These are phyloP conservation scores for Oxyteleia sp. DNA, from an alignment of 2,888 invertebrate genomes.

Conservation along the genomic window DNA sequence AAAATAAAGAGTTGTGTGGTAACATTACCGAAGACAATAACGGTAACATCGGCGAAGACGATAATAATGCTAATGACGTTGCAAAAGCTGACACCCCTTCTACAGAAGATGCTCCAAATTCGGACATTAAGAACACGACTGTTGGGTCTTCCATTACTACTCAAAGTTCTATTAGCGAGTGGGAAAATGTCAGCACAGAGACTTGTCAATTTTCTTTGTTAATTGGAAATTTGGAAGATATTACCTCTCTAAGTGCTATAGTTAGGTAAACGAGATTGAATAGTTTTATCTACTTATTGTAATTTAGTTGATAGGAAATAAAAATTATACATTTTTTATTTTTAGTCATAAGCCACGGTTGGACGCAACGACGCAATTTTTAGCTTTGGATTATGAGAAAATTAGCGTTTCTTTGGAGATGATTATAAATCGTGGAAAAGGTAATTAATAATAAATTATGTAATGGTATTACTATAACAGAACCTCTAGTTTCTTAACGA, in stretches of 20 bases:
- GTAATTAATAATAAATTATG: too few species aligned
- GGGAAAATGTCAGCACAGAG: slow-evolving; percentile 95
- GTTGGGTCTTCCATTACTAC: slow-evolving; percentile 46
- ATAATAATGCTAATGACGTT: slow-evolving; percentile 76
- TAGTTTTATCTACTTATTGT: too few species aligned
- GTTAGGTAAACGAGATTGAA: too few species aligned
- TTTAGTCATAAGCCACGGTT: too few species aligned
- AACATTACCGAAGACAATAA: slow-evolving; percentile 75
- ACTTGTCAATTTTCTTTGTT: slow-evolving; percentile 95
- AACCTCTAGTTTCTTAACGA: too few species aligned
- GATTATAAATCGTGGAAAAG: too few species aligned
- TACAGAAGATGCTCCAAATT: slow-evolving; percentile 88
- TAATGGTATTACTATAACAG: too few species aligned
- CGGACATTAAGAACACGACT: slow-evolving; percentile 33
- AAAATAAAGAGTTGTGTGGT: slow-evolving; percentile 83
- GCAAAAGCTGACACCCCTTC: slow-evolving; percentile 85
- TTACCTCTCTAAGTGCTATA: slow-evolving; percentile 93
- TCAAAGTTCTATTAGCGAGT: slow-evolving; percentile 87
- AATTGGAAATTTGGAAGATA: slow-evolving; percentile 96
- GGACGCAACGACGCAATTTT: too few species aligned
- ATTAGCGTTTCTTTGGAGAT: too few species aligned
- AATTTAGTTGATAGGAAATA: too few species aligned
- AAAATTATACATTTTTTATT: too few species aligned
- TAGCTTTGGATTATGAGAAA: too few species aligned
- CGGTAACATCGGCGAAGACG: slow-evolving; percentile 76